A percentile compares a stretch with the other conserved stretches of the same genome.
Evolutionary conservation across 2,113 vertebrate species (phyloP).

Genomic region (Prunella fulvescens): DNA sequence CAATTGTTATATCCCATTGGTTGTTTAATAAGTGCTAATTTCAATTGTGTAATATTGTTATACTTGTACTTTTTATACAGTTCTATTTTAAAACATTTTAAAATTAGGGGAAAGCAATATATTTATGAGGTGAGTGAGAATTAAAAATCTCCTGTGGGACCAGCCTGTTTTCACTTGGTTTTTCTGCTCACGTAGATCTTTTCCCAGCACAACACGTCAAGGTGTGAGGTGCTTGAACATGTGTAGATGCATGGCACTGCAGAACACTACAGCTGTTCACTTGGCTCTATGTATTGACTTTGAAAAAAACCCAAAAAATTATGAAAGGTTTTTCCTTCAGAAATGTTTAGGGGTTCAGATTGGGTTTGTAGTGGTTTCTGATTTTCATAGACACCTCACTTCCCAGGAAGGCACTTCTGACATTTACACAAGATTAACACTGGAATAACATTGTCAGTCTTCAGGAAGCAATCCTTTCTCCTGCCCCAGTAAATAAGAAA

Average conservation of each 20-base stretch:
- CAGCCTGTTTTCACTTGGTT: neutral
- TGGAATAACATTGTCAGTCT: neutral
- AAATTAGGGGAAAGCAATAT: neutral
- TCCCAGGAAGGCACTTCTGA: neutral
- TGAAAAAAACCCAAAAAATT: neutral
- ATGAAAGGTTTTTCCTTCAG: neutral
- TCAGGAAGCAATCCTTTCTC: neutral
- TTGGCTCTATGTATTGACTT: neutral
- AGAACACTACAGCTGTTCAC: neutral
- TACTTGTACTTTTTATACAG: neutral
- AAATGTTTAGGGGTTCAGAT: neutral
- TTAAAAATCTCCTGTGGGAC: neutral
- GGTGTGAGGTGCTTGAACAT: fast-evolving
- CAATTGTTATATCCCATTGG: neutral
- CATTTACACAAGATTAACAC: neutral
- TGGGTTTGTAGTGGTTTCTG: neutral
- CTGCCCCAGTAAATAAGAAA: neutral
- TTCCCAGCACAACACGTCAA: neutral
- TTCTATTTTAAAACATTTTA: neutral
- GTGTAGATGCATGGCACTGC: neutral
- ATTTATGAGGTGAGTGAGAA: neutral
- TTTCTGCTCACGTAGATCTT: neutral
- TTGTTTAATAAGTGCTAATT: neutral
- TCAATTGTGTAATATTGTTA: neutral
- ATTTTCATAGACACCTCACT: neutral